phyloP scores from a whole-genome alignment of 2,888 invertebrate species.

The Patella pellucida region DNA sequence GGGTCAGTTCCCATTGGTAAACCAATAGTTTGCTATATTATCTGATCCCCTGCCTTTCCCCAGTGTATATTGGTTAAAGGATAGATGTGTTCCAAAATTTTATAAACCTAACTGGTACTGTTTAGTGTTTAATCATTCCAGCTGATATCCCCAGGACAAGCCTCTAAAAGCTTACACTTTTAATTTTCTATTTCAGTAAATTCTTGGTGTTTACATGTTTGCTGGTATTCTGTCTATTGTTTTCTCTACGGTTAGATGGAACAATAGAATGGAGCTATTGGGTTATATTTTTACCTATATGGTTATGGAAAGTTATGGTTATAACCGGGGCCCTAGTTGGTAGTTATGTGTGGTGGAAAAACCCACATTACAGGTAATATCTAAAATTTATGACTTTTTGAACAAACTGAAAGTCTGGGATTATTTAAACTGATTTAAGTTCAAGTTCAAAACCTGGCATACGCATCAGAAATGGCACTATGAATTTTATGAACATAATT shows the following conservation, averaged over 20 bases:
- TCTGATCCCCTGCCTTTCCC: background rate
- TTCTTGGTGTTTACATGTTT: constrained; percentile 95
- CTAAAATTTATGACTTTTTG: too few relatives aligned
- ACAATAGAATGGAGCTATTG: constrained; percentile 92
- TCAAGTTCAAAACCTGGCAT: too few relatives aligned
- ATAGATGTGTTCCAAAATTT: background rate
- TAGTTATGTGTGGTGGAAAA: constrained; percentile 94
- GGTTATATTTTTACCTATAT: constrained; percentile 95
- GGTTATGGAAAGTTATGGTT: constrained; percentile 95
- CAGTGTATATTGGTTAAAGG: background rate
- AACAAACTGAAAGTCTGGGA: too few relatives aligned
- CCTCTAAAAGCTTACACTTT: constrained; percentile 19
- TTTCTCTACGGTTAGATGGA: constrained; percentile 91
- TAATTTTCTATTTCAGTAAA: constrained; percentile 84
- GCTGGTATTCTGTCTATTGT: constrained; percentile 89
- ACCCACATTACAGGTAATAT: constrained; percentile 90
- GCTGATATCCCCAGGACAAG: too few relatives aligned
- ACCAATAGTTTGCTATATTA: too few relatives aligned
- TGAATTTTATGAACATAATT: too few relatives aligned
- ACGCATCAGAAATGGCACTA: too few relatives aligned
- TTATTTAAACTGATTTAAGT: too few relatives aligned
- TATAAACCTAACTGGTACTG: too few relatives aligned
- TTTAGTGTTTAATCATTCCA: too few relatives aligned
- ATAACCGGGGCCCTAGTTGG: constrained; percentile 91
- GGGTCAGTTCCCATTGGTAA: too few relatives aligned